Percentiles rank a stretch among this genome's conserved stretches.
Conservation (phyloP, 2,113 vertebrate species). For the Actinemys pallida region DNA sequence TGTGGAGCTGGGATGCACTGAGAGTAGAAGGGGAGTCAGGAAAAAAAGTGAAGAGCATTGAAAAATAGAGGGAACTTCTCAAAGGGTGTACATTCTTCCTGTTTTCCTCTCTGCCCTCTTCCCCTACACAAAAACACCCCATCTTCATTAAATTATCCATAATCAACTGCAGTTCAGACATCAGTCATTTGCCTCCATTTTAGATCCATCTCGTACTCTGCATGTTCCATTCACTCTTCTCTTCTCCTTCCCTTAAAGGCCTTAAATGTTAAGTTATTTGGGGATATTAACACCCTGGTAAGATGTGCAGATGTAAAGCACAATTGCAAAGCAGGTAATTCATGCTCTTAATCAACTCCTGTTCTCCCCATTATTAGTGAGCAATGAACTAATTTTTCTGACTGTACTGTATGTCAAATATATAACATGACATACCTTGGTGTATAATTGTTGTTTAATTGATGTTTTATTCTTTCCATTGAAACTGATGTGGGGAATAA, state of each 20-base stretch:
- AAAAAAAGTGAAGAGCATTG: not conserved
- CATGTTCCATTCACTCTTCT: not conserved
- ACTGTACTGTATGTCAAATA: conserved; percentile 70
- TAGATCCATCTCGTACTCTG: not conserved
- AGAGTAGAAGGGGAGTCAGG: not conserved
- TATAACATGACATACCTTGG: conserved; percentile 70
- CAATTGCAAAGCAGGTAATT: conserved; percentile 24
- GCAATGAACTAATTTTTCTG: conserved; percentile 39
- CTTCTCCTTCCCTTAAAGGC: not conserved
- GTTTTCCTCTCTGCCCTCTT: not conserved
- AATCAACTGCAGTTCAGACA: not conserved
- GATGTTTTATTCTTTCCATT: conserved; percentile 74
- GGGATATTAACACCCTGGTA: not conserved
- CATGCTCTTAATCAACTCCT: conserved; percentile 60
- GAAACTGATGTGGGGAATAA: conserved; percentile 72
- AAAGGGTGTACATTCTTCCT: not conserved
- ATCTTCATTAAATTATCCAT: not conserved
- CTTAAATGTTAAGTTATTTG: not conserved
- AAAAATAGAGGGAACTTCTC: not conserved
- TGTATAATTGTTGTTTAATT: conserved; percentile 80
- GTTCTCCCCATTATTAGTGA: conserved; percentile 43
- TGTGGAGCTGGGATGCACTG: not conserved
- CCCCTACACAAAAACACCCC: not conserved
- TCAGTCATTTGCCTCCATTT: not conserved
- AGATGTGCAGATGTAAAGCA: conserved; percentile 17